phyloP scores from a whole-genome alignment of 2,113 vertebrate genomes.

The Aspidoscelis tigris region DNA sequence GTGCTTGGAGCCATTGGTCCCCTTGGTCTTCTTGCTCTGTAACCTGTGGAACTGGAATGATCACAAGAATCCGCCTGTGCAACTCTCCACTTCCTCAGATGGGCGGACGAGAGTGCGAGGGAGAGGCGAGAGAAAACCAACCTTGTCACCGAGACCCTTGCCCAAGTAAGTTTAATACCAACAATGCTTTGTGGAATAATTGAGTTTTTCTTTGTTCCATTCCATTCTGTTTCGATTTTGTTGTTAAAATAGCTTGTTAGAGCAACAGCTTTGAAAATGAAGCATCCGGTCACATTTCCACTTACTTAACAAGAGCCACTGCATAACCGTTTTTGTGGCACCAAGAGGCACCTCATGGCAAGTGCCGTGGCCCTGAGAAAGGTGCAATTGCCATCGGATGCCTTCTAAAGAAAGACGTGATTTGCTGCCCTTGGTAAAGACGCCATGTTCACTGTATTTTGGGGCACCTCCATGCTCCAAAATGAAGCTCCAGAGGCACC shows the following conservation, averaged over 20 bases:
- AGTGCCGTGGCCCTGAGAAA: no score
- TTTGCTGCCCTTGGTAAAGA: no score
- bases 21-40: conserved; percentile 98
- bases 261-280: conserved; percentile 21
- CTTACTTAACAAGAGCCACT: no score
- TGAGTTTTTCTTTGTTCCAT: background rate
- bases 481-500: no score
- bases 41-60: conserved; percentile 90
- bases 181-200: background rate
- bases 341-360: no score
- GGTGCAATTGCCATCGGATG: no score
- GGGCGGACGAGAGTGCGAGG: conserved; percentile 90
- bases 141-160: conserved; percentile 87
- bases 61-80: conserved; percentile 97
- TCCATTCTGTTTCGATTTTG: background rate
- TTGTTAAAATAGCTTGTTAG: background rate
- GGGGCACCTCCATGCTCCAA: no score
- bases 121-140: conserved; percentile 92
- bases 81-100: conserved; percentile 98
- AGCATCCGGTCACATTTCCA: background rate
- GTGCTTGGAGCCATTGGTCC: conserved; percentile 98
- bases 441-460: no score
- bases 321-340: no score
- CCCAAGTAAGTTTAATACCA: conserved; percentile 82
- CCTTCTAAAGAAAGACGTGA: no score